phyloP scores from a whole-genome alignment of 2,888 invertebrate species.

The Portevinia maculata region DNA sequence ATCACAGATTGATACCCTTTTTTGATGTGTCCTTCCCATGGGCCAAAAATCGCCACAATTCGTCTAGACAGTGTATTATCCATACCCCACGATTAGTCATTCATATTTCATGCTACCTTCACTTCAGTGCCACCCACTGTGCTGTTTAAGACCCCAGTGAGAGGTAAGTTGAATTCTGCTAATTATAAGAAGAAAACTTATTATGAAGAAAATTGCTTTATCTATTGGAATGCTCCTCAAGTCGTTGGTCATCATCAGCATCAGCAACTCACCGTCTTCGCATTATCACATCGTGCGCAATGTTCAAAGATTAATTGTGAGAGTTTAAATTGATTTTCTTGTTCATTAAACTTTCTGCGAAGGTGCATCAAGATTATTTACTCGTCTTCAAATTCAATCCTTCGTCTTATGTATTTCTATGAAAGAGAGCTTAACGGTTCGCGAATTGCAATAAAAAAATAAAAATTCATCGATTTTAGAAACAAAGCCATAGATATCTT shows the following conservation, averaged over 20 bases:
- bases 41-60: not conserved
- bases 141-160: not conserved
- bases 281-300: not conserved
- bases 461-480: too few relatives aligned
- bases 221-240: not conserved
- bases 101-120: not conserved
- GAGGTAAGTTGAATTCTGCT: not conserved
- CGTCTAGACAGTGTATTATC: constrained; percentile 3
- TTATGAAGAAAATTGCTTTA: not conserved
- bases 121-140: not conserved
- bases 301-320: not conserved
- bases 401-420: too few relatives aligned
- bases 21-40: too few relatives aligned
- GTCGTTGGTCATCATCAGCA: not conserved
- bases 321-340: not conserved
- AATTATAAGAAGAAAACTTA: not conserved
- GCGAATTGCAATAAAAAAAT: too few relatives aligned
- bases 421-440: too few relatives aligned
- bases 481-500: too few relatives aligned
- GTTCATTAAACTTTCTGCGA: not conserved
- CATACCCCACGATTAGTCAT: not conserved
- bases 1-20: too few relatives aligned
- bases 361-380: not conserved
- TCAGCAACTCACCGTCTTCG: too few relatives aligned
- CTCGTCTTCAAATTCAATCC: too few relatives aligned